Base-by-base conservation (phyloP, 2,888 invertebrate species). In the Eilema griseolum region DNA sequence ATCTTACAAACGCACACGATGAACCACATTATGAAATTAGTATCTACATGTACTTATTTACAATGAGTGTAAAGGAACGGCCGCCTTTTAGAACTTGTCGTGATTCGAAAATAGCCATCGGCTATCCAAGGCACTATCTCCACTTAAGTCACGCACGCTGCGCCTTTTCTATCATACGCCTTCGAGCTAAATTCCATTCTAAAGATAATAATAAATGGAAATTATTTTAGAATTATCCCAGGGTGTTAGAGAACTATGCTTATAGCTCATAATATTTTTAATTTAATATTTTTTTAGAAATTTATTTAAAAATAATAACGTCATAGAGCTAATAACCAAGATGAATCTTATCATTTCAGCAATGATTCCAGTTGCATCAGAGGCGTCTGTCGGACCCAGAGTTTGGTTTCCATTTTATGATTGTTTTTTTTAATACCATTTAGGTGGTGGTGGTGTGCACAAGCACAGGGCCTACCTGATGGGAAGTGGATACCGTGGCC, bases 131-230 rank as follows among this genome's bases (percentile, higher is more conserved):
- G 83, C 33, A 79, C 85, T 86, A 89, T 88, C 88, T 84, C 77
- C 69, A 81, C 77, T 79, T 80, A 85, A 85, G 89, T 88, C 90
- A 89, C 90, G 90, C 90, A 90, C 86, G 85, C 83, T 81, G 78
- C 79, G 75, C 75, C 80, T 82, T 70, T 81, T 75, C 81, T 76
- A 72, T 81, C 83, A 82, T 83, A 83, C 77, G 76, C 80, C 84
- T 79, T 76, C 75, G 74, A 81, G 83, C 80, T 78, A 81, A 73
- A 67, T 71, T 67, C 56, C 61, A 33, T 61, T 62, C 69, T 61
- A 66, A 71, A 56, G 70, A 70, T 76, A 67, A 70, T 76, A 67
- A 79, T 75, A 74, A 61, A 67, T 67, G 37, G n/a, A 65, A 66
- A 52, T 70, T 52, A 31, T 61, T 65, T 65, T 61, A 33, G n/a